phyloP scores from a whole-genome alignment of 2,888 invertebrate species.

The Drosophila antonietae region DNA sequence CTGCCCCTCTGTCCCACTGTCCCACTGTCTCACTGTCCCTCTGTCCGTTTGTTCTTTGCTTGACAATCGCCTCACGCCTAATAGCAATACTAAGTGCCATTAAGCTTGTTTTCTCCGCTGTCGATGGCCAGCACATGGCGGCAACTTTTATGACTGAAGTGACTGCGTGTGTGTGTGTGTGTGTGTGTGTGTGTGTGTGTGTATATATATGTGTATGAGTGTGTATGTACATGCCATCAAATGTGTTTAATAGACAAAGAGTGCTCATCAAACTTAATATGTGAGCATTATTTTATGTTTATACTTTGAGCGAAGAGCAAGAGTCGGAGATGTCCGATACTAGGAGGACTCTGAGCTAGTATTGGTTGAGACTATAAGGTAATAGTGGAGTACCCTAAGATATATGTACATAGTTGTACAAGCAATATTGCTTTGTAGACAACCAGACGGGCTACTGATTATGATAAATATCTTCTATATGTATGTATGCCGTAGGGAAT shows the following conservation, averaged over 20 bases:
- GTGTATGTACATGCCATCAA: not conserved
- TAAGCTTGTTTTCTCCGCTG: slow-evolving; percentile 8
- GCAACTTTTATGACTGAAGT: slow-evolving; percentile 51
- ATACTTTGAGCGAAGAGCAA: not conserved
- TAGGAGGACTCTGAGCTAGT: not conserved
- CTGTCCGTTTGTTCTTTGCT: not conserved
- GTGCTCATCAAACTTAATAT: slow-evolving; percentile 43
- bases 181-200: slow-evolving; percentile 14
- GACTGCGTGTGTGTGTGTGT: slow-evolving; percentile 3
- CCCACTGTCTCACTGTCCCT: no score
- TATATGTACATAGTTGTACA: not conserved
- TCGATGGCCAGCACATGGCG: slow-evolving; percentile 45
- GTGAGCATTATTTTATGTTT: slow-evolving; percentile 3
- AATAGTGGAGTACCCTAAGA: not conserved
- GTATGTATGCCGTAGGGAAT: no score
- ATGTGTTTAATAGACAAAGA: slow-evolving; percentile 38
- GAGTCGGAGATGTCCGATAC: not conserved
- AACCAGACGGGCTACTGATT: no score
- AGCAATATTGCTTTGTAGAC: not conserved
- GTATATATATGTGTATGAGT: no score
- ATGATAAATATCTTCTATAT: no score
- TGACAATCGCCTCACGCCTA: not conserved
- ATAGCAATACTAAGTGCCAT: slow-evolving; percentile 17
- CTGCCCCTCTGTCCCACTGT: no score
- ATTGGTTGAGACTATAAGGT: not conserved